Evolutionary conservation across 1,140 invertebrate genomes (phyloP), one percentile per base, ranked within the genome.

Genomic region (Camponotus vicinus): DNA sequence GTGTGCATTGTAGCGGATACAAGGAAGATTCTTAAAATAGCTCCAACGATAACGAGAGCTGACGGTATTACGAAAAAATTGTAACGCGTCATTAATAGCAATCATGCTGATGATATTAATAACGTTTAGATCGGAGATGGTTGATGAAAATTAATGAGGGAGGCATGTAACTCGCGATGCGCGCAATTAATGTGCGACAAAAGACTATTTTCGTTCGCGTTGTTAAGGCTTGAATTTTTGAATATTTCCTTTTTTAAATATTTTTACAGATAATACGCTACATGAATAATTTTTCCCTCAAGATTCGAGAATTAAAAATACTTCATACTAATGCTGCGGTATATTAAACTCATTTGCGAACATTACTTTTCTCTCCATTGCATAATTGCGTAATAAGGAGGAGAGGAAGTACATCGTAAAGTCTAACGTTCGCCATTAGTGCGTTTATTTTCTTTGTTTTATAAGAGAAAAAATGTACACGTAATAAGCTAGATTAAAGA

Each of bases 281-380:
- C 11, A 11, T 40, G 42, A 49, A 73, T n/a, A n/a, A 5, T 7
- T 32, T 42, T 9, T 15, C 18, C 9, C 3, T 13, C n/a, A 45
- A 34, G 11, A 59, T 61, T 45, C 3, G 11, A n/a, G 27, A 73
- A 83, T 83, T 75, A 75, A 75, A 83, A 75, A 61, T 83, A 59
- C n/a, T 27, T 59, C 18, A 71, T 42, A 67, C 52, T 57, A 82
- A 82, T 71, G 37, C 55, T 21, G 27, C 27, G 79, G 52, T 59
- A 71, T 82, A 73, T 82, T 82, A 59, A 82, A 82, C 55, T 40
- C 79, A 73, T 82, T 82, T 42, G 40, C 27, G 32, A 73, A 75
- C 79, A 63, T 83, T 49, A 75, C 40, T 75, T 49, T 45, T 57
- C 69, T 57, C 32, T 21, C 7, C 27, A 37, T 75, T 55, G 69